Evolutionary conservation across 2,113 vertebrate species (phyloP), one percentile per base, ranked within the genome.

Genomic region (Lepisosteus oculatus): DNA sequence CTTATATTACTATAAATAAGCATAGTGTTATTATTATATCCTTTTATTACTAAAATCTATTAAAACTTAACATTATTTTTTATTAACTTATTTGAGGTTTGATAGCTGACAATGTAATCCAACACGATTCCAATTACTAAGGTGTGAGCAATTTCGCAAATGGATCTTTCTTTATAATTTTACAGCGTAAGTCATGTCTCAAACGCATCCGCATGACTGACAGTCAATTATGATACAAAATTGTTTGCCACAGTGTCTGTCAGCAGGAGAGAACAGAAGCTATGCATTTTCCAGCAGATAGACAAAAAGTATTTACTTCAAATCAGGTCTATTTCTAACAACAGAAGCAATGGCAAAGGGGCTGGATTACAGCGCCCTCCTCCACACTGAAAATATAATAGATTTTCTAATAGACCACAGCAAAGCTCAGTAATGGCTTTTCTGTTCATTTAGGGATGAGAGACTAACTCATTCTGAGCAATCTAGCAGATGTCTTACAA

Each of bases 391-490:
- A 77, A 82, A 88, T 81, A 87, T 86, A 89, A 89, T 86, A 76
- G 81, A 77, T 84, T 79, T 82, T 85, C 78, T 87, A 78, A 77
- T 79, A 68, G 84, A 83, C 80, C 84, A 83, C 78, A 72, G 64
- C 54, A 13, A 29, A 13, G 3, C 68, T 45, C 66, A 13, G 42
- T 67, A 76, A 81, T 71, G 68, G 67, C 68, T 80, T 79, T 84
- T 80, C 79, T 3, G 70, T 73, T 71, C 84, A 72, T 85, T 83
- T 82, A 75, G 43, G 78, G 74, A 78, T 77, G 79, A 17, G 74
- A 77, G 71, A 76, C 76, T 89, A 87, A 86, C 81, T 84, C 84
- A 83, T 86, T 80, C 79, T 78, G 87, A 87, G 84, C 74, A 84
- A 83, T 80, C 61, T 55, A 76, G 77, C 79, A 62, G 76, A 72